phyloP scores from a whole-genome alignment of 1,140 invertebrate species.

The Nomia melanderi region DNA sequence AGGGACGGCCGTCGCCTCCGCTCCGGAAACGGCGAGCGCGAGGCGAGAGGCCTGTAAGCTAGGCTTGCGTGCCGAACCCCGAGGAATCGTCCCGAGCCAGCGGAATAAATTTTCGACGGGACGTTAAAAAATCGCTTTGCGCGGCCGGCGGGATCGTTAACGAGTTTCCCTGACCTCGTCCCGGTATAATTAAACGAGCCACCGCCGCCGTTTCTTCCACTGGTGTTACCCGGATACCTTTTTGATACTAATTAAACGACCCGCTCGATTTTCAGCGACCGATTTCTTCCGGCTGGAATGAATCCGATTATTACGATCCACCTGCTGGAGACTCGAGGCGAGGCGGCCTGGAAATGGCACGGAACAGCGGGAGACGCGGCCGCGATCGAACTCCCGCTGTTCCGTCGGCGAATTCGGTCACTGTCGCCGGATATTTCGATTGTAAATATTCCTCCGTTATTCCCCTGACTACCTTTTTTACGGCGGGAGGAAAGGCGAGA shows the following conservation, averaged over 20 bases:
- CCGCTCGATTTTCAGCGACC: not conserved
- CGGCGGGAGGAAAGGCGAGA: too few species aligned
- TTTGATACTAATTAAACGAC: constrained; percentile 9
- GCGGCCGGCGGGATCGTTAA: constrained; percentile 7
- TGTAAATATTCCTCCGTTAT: too few species aligned
- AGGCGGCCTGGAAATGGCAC: not conserved
- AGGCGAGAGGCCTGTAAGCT: constrained; percentile 39
- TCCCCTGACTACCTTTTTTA: too few species aligned
- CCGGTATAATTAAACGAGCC: constrained; percentile 19
- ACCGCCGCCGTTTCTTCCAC: not conserved
- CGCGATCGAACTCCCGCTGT: constrained; percentile 4
- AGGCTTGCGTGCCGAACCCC: constrained; percentile 47
- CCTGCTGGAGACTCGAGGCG: not conserved
- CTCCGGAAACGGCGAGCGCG: constrained; percentile 45
- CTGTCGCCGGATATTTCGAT: too few species aligned
- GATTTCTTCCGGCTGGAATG: constrained; percentile 5
- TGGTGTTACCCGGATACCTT: not conserved
- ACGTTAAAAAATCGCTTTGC: constrained; percentile 11
- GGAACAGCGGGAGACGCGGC: constrained; percentile 3
- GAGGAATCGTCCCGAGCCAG: constrained; percentile 16
- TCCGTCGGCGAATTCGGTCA: constrained; percentile 1
- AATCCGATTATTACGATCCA: constrained; percentile 4
- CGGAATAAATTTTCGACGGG: constrained; percentile 38
- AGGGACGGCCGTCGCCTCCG: constrained; percentile 43
- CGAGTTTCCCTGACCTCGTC: not conserved